phyloP scores from a whole-genome alignment of 1,140 invertebrate genomes.

The Apis cerana region DNA sequence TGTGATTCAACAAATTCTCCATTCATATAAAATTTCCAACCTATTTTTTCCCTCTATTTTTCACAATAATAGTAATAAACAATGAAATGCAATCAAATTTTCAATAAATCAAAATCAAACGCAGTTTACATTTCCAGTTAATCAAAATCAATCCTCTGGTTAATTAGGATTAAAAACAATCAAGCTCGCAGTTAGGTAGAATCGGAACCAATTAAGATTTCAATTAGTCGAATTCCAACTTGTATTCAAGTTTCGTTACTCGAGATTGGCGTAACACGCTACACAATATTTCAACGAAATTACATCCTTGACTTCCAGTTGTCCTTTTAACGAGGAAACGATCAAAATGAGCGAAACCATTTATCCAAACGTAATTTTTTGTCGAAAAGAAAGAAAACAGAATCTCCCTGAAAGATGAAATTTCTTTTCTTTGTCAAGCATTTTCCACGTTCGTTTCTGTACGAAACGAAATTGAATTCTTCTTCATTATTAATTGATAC shows the following conservation, averaged over 20 bases:
- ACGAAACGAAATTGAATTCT: background rate
- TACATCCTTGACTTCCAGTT: background rate
- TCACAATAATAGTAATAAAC: no score
- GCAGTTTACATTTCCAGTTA: background rate
- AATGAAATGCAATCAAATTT: background rate
- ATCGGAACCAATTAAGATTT: background rate
- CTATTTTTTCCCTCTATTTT: no score
- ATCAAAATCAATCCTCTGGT: background rate
- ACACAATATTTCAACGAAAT: background rate
- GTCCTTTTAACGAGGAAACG: background rate
- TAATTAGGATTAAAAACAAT: background rate
- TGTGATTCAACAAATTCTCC: no score
- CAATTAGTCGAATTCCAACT: background rate
- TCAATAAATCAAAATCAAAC: no score
- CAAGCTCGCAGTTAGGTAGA: background rate
- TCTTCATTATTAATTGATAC: background rate
- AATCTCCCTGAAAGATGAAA: no score
- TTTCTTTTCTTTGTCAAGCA: no score
- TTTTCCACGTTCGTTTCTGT: background rate
- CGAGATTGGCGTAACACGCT: background rate
- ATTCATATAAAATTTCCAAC: background rate
- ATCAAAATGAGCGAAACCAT: background rate
- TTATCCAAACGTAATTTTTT: background rate
- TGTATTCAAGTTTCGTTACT: background rate
- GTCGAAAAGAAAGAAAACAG: no score